A percentile compares a stretch with the other conserved stretches of the same genome.
Conservation (phyloP, 2,797 vertebrate species). For the Pogoniulus pusillus region DNA sequence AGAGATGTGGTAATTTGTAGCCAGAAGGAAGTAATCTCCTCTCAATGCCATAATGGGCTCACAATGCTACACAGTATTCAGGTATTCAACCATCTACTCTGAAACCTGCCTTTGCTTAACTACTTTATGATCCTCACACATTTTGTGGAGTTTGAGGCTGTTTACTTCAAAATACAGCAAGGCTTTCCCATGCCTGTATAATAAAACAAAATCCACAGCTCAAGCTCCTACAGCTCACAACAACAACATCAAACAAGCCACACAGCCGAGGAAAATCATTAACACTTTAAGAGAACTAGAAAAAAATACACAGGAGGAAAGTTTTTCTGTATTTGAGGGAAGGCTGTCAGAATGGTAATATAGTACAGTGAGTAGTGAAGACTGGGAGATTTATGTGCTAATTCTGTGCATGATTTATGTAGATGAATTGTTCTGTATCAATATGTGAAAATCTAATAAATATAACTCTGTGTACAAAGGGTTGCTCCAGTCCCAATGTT, state of each 20-base stretch:
- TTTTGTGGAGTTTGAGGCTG: background rate
- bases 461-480: constrained; percentile 71
- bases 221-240: background rate
- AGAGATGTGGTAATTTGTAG: background rate
- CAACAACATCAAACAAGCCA: background rate
- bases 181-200: background rate
- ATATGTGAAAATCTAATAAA: constrained; percentile 80
- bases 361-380: background rate
- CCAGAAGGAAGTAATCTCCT: background rate
- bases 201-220: background rate
- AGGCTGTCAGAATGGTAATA: constrained; percentile 39
- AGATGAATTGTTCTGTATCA: constrained; percentile 74
- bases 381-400: constrained; percentile 75
- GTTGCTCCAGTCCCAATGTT: constrained; percentile 64
- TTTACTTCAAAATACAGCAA: constrained; percentile 20
- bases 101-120: background rate
- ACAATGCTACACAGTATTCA: background rate
- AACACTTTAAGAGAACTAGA: background rate
- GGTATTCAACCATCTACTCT: background rate
- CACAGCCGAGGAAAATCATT: background rate
- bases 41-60: background rate
- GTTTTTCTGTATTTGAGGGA: constrained; percentile 10
- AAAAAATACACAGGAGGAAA: background rate
- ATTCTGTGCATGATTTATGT: constrained; percentile 75
- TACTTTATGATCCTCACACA: background rate